These are phyloP conservation scores for Coccyzus lansbergi DNA, from an alignment of 2,797 vertebrate species.

Conservation along the genomic window DNA sequence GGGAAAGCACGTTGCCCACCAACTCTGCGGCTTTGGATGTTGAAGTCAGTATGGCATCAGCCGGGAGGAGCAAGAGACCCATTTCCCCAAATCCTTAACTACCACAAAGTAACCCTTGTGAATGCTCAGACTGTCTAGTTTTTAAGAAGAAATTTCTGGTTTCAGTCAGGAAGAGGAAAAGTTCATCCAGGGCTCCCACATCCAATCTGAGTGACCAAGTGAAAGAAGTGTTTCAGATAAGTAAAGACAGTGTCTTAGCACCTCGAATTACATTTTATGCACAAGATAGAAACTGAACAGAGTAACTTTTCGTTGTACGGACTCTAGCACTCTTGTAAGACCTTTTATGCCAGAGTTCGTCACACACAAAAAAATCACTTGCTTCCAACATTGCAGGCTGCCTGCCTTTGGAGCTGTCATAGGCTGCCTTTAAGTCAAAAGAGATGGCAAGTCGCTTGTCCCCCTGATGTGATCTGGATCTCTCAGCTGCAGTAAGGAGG, in stretches of 20 bases:
- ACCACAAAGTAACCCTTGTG: conserved; percentile 43
- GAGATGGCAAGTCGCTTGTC: neutral
- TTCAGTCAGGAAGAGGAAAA: conserved; percentile 32
- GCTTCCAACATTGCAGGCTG: neutral
- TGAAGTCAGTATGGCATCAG: neutral
- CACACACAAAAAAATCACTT: rapidly evolving
- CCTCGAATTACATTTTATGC: conserved; percentile 46
- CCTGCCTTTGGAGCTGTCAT: neutral
- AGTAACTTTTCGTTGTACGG: neutral
- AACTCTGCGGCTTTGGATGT: neutral
- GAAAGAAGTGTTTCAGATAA: neutral
- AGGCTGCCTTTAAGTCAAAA: neutral
- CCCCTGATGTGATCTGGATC: neutral
- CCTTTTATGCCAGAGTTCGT: neutral
- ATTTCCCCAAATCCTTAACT: conserved; percentile 39
- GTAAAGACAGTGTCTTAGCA: conserved; percentile 38
- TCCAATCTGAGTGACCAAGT: conserved; percentile 20
- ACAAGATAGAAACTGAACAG: conserved; percentile 41
- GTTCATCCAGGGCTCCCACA: conserved; percentile 41
- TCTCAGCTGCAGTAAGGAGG: neutral
- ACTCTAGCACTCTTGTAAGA: neutral
- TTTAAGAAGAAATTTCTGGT: conserved; percentile 42
- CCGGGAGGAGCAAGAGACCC: conserved; percentile 14
- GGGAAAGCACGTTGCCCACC: neutral
- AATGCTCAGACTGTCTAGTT: conserved; percentile 8